Evolutionary conservation across 92 coral and sea anemone species (phyloP).

Genomic region (Pocillopora grandis): DNA sequence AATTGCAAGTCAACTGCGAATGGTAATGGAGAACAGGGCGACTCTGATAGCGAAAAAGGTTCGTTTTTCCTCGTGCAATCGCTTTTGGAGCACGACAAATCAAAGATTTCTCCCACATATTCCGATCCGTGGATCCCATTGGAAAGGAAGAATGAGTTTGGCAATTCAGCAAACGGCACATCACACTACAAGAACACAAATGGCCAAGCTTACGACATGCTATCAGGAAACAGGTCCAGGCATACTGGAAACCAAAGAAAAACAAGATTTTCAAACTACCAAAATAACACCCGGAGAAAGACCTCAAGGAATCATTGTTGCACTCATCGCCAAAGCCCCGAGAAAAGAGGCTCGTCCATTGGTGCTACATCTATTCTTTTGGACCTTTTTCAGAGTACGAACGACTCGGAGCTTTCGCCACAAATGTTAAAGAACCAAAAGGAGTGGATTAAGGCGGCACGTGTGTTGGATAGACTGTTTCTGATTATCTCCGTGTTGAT

Average conservation of each 20-base stretch:
- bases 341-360: neutral
- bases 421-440: conserved; percentile 52
- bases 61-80: conserved; percentile 26
- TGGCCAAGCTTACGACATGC: neutral
- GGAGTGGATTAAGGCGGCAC: conserved; percentile 91
- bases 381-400: neutral
- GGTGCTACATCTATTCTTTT: conserved; percentile 15
- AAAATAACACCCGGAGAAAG: conserved; percentile 1
- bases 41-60: conserved; percentile 17
- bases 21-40: neutral
- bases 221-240: neutral
- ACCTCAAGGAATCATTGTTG: neutral
- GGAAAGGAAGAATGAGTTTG: neutral
- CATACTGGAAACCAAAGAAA: neutral
- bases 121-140: conserved; percentile 53
- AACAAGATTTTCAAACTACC: neutral
- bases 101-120: neutral
- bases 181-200: neutral
- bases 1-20: neutral
- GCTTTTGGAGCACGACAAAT: neutral
- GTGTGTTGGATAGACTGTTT: conserved; percentile 81
- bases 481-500: conserved; percentile 60
- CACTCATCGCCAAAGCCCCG: neutral
- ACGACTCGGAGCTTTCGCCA: conserved; percentile 28
- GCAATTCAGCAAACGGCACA: conserved; percentile 9